Conservation (phyloP, 2,113 vertebrate genomes). For the Zosterops lateralis region DNA sequence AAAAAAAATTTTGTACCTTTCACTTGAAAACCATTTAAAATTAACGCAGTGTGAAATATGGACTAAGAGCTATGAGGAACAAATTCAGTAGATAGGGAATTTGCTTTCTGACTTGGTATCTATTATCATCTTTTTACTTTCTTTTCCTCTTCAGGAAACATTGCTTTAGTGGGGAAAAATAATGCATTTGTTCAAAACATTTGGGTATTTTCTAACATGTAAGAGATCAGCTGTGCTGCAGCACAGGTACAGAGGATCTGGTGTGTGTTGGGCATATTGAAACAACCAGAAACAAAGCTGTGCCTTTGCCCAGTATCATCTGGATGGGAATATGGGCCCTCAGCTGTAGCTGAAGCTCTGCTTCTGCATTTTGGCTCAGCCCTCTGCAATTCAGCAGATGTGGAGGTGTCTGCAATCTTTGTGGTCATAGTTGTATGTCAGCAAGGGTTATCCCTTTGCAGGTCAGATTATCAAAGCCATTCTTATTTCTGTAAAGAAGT, state of each 20-base stretch:
- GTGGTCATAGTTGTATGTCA: neutral
- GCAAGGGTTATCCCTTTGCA: neutral
- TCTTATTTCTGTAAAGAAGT: neutral
- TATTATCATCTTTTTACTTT: neutral
- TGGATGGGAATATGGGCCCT: neutral
- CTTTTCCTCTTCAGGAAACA: neutral
- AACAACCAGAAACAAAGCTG: neutral
- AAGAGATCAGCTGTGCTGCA: neutral
- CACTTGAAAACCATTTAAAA: neutral
- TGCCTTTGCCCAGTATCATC: neutral
- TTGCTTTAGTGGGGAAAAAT: neutral
- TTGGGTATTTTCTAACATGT: neutral
- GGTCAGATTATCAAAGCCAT: neutral
- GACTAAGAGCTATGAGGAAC: neutral
- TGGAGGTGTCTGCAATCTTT: accelerated
- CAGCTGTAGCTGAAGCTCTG: neutral
- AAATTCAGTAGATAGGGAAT: neutral
- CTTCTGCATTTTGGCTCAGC: neutral
- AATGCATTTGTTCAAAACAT: neutral
- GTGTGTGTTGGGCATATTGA: neutral
- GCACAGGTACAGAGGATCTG: neutral
- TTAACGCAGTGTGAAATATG: neutral
- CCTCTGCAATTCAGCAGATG: neutral
- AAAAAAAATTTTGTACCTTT: neutral
- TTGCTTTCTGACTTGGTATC: neutral